Conservation (phyloP, 1,140 invertebrate genomes). For the Helicoverpa armigera region DNA sequence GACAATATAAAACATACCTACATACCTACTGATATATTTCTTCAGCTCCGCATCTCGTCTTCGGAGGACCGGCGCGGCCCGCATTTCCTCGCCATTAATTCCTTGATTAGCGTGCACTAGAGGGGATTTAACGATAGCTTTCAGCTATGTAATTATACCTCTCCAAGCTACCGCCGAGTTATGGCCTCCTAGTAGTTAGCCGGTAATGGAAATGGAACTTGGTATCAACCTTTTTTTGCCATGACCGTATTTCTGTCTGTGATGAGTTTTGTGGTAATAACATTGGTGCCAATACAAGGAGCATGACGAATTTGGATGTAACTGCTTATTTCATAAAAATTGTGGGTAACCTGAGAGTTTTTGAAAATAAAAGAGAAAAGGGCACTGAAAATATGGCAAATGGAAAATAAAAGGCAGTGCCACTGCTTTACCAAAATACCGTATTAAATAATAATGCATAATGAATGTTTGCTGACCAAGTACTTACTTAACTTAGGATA, state of each 20-base stretch:
- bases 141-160: slow-evolving; percentile 70
- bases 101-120: slow-evolving; percentile 72
- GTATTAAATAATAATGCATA: too few species aligned
- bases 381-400: too few species aligned
- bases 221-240: slow-evolving; percentile 20
- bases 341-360: too few species aligned
- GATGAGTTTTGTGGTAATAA: background rate
- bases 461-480: too few species aligned
- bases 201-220: slow-evolving; percentile 64
- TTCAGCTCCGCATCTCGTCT: slow-evolving; percentile 18
- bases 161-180: slow-evolving; percentile 53
- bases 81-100: slow-evolving; percentile 64
- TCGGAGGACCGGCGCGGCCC: slow-evolving; percentile 39
- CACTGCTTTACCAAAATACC: too few species aligned
- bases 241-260: background rate
- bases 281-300: background rate
- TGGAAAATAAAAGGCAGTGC: too few species aligned
- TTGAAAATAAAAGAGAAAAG: too few species aligned
- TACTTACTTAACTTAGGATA: too few species aligned
- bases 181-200: slow-evolving; percentile 58
- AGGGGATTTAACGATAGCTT: slow-evolving; percentile 74
- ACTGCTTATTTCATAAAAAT: too few species aligned
- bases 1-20: background rate
- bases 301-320: too few species aligned
- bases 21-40: background rate